These are phyloP conservation scores for Conus canariensis DNA, from an alignment of 2,888 invertebrate genomes.

Conservation along the genomic window DNA sequence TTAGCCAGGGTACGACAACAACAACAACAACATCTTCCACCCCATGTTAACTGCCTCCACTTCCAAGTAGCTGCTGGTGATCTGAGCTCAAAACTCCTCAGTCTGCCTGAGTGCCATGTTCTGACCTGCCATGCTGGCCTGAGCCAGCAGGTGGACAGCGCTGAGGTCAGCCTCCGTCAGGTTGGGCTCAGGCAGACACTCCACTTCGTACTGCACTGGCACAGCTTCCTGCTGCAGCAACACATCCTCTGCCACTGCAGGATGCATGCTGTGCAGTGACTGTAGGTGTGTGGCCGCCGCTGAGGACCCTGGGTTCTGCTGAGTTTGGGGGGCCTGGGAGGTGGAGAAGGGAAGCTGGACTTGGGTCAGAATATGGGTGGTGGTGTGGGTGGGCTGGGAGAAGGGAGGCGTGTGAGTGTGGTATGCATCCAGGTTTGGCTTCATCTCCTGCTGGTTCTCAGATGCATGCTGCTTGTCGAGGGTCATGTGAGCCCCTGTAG, in stretches of 20 bases:
- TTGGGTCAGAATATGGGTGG: constrained; percentile 33
- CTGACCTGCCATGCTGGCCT: constrained; percentile 52
- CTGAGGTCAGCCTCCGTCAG: constrained; percentile 56
- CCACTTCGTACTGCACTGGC: constrained; percentile 63
- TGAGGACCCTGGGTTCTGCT: neutral
- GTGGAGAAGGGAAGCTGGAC: constrained; percentile 10
- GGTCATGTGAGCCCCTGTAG: neutral
- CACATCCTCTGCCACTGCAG: constrained; percentile 26
- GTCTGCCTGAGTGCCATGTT: constrained; percentile 13
- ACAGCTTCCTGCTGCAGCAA: constrained; percentile 36
- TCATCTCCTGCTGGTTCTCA: neutral
- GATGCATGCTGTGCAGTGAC: constrained; percentile 12
- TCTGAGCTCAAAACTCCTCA: neutral
- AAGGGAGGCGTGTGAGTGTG: constrained; percentile 1
- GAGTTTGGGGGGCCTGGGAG: neutral
- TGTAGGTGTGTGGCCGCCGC: constrained; percentile 3
- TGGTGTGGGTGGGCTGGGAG: constrained; percentile 16
- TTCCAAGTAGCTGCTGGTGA: neutral
- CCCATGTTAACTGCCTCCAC: too few species aligned
- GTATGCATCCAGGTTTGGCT: constrained; percentile 8
- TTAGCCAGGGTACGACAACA: too few species aligned
- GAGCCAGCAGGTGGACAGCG: constrained; percentile 57
- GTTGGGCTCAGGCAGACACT: constrained; percentile 54
- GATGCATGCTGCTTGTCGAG: neutral
- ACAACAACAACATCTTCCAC: too few species aligned